Base-by-base conservation (phyloP, 2,797 vertebrate species). In the Danio choprae region DNA sequence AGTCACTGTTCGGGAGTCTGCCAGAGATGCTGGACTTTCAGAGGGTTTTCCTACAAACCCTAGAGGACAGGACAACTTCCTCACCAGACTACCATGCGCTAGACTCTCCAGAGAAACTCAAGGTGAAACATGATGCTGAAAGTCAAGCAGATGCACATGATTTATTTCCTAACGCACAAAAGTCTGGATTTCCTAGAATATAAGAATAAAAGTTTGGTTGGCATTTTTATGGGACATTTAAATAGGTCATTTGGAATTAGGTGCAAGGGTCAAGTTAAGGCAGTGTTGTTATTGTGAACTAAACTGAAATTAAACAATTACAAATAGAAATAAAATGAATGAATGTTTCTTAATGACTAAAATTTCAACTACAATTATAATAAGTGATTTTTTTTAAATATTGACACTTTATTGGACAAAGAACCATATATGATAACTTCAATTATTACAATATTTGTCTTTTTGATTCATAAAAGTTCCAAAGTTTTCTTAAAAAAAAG, bases 1-100 rank as follows among this genome's bases (percentile, higher is more conserved):
- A 98, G 87, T 96, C 95, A 13, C 86, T 98, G 86, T 98, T 98
- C 0, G 97, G 97, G 69, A 97, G 96, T 55, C 89, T 98, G 80
- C 96, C 96, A 0, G 95, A 97, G 90, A 97, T 98, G 97, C 86
- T 98, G 83, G 95, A 97, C 84, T 98, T 98, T 87, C 97, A 98
- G 88, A 96, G 94, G 83, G 95, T 97, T 53, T 98, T 98, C 81
- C 90, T 98, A 65, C 96, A 98, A 85, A 98, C 96, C 0, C 89
- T 98, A 84, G 96, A 98, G 86, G 96, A 98, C 53, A 94, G 94
- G 53, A 94, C 97, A 88, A 91, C 94, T 1, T 94, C 92, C 4
- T 94, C 95, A 59, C 95, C 95, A 0, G 91, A 97, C 89, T 93
- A 97, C 78, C 93, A 89, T 84, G 85, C 83, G 38, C 90, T 97